phyloP scores from a whole-genome alignment of 1,140 invertebrate genomes.

The Musca vetustissima region DNA sequence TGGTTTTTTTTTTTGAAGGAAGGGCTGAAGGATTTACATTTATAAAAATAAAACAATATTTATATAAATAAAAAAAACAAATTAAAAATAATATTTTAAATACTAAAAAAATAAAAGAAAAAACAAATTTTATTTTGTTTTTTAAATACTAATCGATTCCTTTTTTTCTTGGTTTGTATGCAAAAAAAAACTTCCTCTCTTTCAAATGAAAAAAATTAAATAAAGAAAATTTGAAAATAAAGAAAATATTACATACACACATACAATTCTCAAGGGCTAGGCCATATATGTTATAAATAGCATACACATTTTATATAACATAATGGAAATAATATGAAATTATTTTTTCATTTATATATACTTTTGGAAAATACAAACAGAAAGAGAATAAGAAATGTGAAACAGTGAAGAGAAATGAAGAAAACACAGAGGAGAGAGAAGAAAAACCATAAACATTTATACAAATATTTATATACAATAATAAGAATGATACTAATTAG shows the following conservation, averaged over 20 bases:
- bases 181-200: not conserved
- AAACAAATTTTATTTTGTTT: conserved; percentile 7
- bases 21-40: conserved; percentile 10
- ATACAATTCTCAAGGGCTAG: conserved; percentile 1
- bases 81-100: not conserved
- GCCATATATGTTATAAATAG: not conserved
- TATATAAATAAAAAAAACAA: conserved; percentile 6
- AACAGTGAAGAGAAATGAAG: too few relatives aligned
- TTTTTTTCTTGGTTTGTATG: too few relatives aligned
- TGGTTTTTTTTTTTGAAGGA: conserved; percentile 10
- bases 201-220: too few relatives aligned
- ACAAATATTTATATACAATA: too few relatives aligned
- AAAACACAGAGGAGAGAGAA: too few relatives aligned
- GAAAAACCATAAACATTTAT: too few relatives aligned
- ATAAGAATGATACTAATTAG: too few relatives aligned
- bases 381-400: too few relatives aligned
- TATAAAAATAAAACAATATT: not conserved
- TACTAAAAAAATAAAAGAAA: not conserved
- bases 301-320: too few relatives aligned
- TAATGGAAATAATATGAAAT: not conserved
- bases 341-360: not conserved
- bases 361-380: not conserved
- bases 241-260: not conserved
- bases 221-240: too few relatives aligned
- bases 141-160: conserved; percentile 23